Evolutionary conservation across 2,888 invertebrate genomes (phyloP).

Genomic region (Crocallis elinguaria): DNA sequence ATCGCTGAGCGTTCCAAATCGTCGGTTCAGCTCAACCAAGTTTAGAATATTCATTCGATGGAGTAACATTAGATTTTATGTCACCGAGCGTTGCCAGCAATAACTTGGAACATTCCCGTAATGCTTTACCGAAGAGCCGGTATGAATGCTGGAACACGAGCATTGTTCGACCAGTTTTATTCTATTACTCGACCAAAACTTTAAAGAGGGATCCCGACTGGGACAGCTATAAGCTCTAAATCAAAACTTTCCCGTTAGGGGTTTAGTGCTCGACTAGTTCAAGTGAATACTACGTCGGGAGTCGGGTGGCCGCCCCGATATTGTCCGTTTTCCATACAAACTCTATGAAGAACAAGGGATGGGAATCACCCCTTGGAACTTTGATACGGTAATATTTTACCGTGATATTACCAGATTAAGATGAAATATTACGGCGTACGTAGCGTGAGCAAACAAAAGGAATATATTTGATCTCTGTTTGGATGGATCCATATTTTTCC

Average conservation of each 20-base stretch:
- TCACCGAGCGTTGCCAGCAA: conserved; percentile 58
- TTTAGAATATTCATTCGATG: conserved; percentile 70
- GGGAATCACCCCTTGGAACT: conserved; percentile 49
- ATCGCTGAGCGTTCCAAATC: conserved; percentile 46
- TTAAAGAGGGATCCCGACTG: conserved; percentile 76
- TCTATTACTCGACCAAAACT: conserved; percentile 80
- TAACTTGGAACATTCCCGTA: conserved; percentile 65
- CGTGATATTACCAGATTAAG: conserved; percentile 42
- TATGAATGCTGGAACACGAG: conserved; percentile 69
- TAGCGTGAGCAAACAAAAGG: conserved; percentile 16
- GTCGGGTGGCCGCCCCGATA: conserved; percentile 57
- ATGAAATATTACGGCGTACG: conserved; percentile 29
- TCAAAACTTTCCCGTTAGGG: conserved; percentile 79
- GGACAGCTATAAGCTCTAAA: conserved; percentile 82
- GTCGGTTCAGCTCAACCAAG: conserved; percentile 46
- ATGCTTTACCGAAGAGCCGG: conserved; percentile 53
- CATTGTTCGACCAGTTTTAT: conserved; percentile 81
- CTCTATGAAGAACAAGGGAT: conserved; percentile 57
- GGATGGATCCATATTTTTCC: conserved; percentile 15
- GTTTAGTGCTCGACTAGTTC: conserved; percentile 65
- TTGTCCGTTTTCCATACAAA: conserved; percentile 65
- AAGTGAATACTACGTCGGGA: conserved; percentile 66
- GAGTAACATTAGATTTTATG: conserved; percentile 67
- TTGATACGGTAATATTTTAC: conserved; percentile 50
- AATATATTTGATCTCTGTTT: conserved; percentile 15